phyloP scores from a whole-genome alignment of 2,113 vertebrate species.

The Atractosteus spatula region DNA sequence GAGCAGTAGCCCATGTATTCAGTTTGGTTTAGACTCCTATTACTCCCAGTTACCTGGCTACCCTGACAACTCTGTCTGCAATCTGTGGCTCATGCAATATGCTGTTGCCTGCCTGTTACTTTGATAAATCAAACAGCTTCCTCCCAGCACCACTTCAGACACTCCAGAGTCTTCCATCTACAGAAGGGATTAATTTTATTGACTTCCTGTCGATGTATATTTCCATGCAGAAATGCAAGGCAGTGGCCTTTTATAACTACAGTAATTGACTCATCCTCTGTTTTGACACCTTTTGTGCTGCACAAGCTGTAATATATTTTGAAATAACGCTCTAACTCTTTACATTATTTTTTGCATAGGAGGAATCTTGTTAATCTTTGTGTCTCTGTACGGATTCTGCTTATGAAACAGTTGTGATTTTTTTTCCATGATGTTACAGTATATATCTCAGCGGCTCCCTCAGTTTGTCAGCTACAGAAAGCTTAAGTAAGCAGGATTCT shows the following conservation, averaged over 20 bases:
- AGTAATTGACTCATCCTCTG: constrained; percentile 30
- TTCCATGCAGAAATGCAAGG: background rate
- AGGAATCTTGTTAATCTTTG: constrained; percentile 6
- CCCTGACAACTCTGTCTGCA: background rate
- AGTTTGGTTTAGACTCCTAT: too few species aligned
- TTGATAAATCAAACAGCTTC: constrained; percentile 4
- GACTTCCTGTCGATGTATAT: background rate
- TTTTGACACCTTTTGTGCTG: too few species aligned
- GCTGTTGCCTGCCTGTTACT: background rate
- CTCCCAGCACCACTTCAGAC: background rate
- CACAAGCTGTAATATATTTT: too few species aligned
- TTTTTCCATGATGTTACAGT: background rate
- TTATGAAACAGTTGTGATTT: background rate
- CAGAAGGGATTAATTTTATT: constrained; percentile 2
- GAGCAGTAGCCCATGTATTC: too few species aligned
- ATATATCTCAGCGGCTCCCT: background rate
- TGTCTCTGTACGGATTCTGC: background rate
- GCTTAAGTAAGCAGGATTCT: constrained; percentile 6
- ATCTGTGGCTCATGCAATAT: too few species aligned
- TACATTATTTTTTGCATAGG: constrained; percentile 31
- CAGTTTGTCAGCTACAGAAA: background rate
- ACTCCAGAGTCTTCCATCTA: background rate
- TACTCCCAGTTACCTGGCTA: background rate
- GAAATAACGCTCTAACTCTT: background rate
- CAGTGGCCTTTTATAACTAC: background rate